Conservation (phyloP, 1,140 invertebrate species). For the Pachyrhynchus sulphureomaculatus region DNA sequence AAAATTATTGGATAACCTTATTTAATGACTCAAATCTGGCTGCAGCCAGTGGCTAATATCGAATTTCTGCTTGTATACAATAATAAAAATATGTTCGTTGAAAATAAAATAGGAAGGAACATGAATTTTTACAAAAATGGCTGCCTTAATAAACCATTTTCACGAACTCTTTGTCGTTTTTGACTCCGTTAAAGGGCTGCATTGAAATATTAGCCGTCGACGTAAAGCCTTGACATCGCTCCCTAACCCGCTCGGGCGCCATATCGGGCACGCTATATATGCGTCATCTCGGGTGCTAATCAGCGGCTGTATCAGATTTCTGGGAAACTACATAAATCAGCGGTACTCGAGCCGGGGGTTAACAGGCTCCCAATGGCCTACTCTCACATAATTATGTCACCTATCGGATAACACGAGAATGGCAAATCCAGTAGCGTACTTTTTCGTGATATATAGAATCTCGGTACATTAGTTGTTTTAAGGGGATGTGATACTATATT, state of each 20-base stretch:
- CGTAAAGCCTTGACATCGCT: not conserved
- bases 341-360: constrained; percentile 40
- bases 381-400: constrained; percentile 46
- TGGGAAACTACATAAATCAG: constrained; percentile 40
- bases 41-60: too few species aligned
- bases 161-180: not conserved
- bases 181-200: not conserved
- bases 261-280: constrained; percentile 2
- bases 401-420: constrained; percentile 29
- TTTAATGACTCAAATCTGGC: too few species aligned
- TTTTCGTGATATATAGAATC: too few species aligned
- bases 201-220: constrained; percentile 4
- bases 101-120: too few species aligned
- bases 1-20: too few species aligned
- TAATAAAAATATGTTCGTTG: too few species aligned
- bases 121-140: too few species aligned
- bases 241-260: constrained; percentile 16
- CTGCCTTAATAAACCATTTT: too few species aligned
- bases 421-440: constrained; percentile 2
- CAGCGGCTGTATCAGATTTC: constrained; percentile 35
- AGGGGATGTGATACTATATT: too few species aligned
- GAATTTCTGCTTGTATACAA: too few species aligned
- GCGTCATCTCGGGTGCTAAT: constrained; percentile 31
- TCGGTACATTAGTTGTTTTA: too few species aligned
- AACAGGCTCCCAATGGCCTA: constrained; percentile 45